A percentile compares a stretch with the other conserved stretches of the same genome.
Conservation (phyloP, 2,113 vertebrate species). For the Bubo bubo region DNA sequence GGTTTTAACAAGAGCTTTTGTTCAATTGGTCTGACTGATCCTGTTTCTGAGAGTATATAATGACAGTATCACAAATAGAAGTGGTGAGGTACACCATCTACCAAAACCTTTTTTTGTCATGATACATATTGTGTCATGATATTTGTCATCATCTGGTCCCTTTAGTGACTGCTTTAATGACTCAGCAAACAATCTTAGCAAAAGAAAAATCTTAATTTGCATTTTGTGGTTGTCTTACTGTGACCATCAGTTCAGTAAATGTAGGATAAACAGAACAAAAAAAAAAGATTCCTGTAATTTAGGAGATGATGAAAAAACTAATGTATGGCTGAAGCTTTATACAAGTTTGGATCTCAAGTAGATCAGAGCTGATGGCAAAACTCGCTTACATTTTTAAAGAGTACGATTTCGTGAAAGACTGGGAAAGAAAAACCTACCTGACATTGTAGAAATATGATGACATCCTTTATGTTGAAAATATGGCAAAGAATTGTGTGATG, state of each 20-base stretch:
- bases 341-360: background rate
- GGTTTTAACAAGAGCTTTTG: background rate
- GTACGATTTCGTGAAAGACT: background rate
- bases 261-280: background rate
- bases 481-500: background rate
- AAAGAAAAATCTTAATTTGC: background rate
- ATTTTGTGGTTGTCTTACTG: background rate
- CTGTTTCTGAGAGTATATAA: background rate
- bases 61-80: background rate
- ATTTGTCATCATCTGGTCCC: background rate
- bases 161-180: background rate
- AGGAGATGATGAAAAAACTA: background rate
- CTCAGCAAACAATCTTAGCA: background rate
- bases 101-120: background rate
- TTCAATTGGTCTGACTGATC: background rate
- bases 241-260: background rate
- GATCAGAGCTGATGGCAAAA: background rate
- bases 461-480: background rate
- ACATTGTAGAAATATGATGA: background rate
- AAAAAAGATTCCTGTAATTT: background rate
- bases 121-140: background rate
- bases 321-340: background rate
- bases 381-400: background rate
- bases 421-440: background rate
- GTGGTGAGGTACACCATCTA: background rate